A percentile compares a stretch with the other conserved stretches of the same genome.
Evolutionary conservation across 2,888 invertebrate genomes (phyloP).

Genomic region (Vesta saturnalis): DNA sequence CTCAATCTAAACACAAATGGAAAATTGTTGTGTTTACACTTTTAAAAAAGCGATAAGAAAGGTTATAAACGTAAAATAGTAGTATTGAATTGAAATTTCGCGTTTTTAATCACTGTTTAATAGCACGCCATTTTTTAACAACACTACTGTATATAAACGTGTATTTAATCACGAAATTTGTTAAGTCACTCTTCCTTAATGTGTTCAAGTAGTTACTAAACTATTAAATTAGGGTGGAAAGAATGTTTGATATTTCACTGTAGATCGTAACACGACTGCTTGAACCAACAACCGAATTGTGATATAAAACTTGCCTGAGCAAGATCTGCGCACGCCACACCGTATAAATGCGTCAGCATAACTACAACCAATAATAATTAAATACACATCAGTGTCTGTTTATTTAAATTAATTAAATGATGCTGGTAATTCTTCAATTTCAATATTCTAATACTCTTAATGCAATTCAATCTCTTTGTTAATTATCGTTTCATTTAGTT

Average conservation of each 20-base stretch:
- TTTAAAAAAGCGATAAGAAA: neutral
- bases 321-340: neutral
- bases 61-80: slow-evolving; percentile 2
- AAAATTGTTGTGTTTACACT: neutral
- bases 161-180: slow-evolving; percentile 2
- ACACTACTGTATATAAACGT: neutral
- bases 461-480: neutral
- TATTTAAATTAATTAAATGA: slow-evolving; percentile 8
- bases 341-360: slow-evolving; percentile 6
- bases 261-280: slow-evolving; percentile 13
- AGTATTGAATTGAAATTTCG: neutral
- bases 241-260: slow-evolving; percentile 20
- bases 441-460: neutral
- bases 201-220: neutral
- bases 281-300: neutral
- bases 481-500: neutral
- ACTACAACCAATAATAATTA: neutral
- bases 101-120: slow-evolving; percentile 8
- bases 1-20: neutral
- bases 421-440: neutral
- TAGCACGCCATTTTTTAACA: slow-evolving; percentile 4
- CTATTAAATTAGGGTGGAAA: slow-evolving; percentile 11
- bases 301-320: slow-evolving; percentile 13
- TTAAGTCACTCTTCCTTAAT: slow-evolving; percentile 4
- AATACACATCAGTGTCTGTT: neutral